Evolutionary conservation across 1,140 invertebrate species (phyloP), one percentile per base, ranked within the genome.

Genomic region (Heterodera schachtii): DNA sequence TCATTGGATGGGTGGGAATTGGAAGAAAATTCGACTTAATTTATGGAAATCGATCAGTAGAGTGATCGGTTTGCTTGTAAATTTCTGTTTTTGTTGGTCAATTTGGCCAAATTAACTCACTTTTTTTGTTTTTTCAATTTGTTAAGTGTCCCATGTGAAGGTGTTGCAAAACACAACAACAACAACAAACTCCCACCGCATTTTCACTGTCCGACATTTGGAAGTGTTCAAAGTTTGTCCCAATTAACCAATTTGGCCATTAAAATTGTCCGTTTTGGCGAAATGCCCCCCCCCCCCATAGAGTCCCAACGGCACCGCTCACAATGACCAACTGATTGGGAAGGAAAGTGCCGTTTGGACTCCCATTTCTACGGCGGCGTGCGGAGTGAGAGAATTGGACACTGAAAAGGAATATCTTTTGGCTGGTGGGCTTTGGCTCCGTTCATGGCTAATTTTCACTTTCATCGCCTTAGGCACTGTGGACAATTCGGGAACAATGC

Each of bases 211-310:
- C 41, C 31, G 43, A 6, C 44, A 43, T 13, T 11, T 71, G 41
- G n/a, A 71, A 71, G 69, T 71, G 69, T 71, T 71, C 69, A 71
- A 71, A 46, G 69, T 46, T 64, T 64, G 4, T 64, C 16, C 57
- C 2, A 64, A 13, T 19, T 64, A 19, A 5, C 11, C 13, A 64
- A 64, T 64, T 21, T 19, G 57, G 6, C 11, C 13, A 64, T 19
- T 64, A 11, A 11, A 19, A 19, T 64, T 3, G 19, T 13, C 16
- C 57, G 19, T 19, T 19, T 31, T 31, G 31, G 1, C 31, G 31
- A 31, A 31, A 31, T 31, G 31, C 31, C 31, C 31, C 31, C 31
- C 16, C 19, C 49, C 16, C 57, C 16, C 5, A 19, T 5, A 64
- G 57, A 64, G 57, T 19, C 69, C 69, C 69, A 41, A 71, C 21